Evolutionary conservation across 2,113 vertebrate genomes (phyloP), one percentile per base, ranked within the genome.

Genomic region (Larimichthys polyactis): DNA sequence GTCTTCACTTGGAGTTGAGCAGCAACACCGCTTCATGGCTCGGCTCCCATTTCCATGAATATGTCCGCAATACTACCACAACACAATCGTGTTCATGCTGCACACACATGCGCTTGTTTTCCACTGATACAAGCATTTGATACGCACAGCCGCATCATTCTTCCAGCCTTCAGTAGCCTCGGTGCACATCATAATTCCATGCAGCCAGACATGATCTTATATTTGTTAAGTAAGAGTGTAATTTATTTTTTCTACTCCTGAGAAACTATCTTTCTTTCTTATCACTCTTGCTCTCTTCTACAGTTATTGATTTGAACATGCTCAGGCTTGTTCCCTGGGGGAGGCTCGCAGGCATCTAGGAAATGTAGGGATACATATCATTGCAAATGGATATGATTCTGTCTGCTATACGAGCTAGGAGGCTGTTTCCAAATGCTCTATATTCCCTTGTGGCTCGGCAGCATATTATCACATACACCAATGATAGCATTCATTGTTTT

Each of bases 241-340:
- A 60, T 78, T 60, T 60, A 44, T 58, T 76, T 71, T 69, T 44
- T 52, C 16, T 43, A 15, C 43, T 20, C 5, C 29, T 36, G 29
- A 69, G 7, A 40, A 15, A 57, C 24, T 57, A n/a, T 58, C 49
- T 57, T 82, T 3, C 11, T 43, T 27, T 63, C 70, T 70, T 58
- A 64, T 84, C 69, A 59, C 2, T 24, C 52, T 14, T 52, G 57
- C 49, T 79, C 5, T 71, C 62, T 58, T 7, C 52, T 44, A 20
- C 29, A 19, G 32, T 15, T 79, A 70, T 66, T 60, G 72, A 78
- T 77, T 76, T 75, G 14, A 68, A 22, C 43, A 68, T 55, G 48
- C 52, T 54, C 5, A 1, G 8, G 1, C 22, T 8, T 66, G 7
- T 62, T 24, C 43, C 63, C 75, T 58, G 0, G 44, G 19, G 27